Evolutionary conservation across 2,113 vertebrate genomes (phyloP), one percentile per base, ranked within the genome.

Genomic region (Semnopithecus entellus): DNA sequence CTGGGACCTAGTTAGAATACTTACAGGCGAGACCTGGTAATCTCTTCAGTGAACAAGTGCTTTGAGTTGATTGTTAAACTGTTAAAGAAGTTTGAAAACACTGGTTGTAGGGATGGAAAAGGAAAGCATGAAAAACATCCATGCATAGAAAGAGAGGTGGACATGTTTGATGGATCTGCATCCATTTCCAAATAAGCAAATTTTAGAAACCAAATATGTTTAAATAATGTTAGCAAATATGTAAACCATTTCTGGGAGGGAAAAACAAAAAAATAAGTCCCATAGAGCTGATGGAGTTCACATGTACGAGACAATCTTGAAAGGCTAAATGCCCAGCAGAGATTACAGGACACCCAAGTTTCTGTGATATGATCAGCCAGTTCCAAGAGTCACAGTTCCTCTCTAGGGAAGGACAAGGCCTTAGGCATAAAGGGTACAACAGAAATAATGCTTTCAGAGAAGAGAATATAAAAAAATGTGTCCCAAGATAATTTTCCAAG

Each of bases 401-500:
- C 81, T 92, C 38, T 23, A 22, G 50, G 32, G 30, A 90, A 18
- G 3, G 9, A 35, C 30, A 17, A 80, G 25, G 45, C n/a, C 75
- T 85, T 92, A n/a, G 25, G 6, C 55, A 88, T n/a, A 20, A 86
- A 40, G 32, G 13, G 2, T 92, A 73, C n/a, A 94, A 73, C 3
- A 12, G 52, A 92, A 94, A 88, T 64, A 89, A 76, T 52, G 22
- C 35, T 97, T 88, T 48, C 66, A 86, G 50, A 85, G 64, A 82
- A 72, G 32, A 88, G 0, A 81, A 12, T 82, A 86, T 52, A 30
- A 91, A 88, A 88, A 94, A 89, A 52, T 84, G 10, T 30, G 35
- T 73, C 75, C 75, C 73, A 45, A 61, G 18, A 32, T 68, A 72
- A 90, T 92, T 97, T 97, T 80, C 90, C 72, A 95, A 92, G 87